phyloP scores from a whole-genome alignment of 2,797 vertebrate genomes.

The Pseudopleuronectes americanus region DNA sequence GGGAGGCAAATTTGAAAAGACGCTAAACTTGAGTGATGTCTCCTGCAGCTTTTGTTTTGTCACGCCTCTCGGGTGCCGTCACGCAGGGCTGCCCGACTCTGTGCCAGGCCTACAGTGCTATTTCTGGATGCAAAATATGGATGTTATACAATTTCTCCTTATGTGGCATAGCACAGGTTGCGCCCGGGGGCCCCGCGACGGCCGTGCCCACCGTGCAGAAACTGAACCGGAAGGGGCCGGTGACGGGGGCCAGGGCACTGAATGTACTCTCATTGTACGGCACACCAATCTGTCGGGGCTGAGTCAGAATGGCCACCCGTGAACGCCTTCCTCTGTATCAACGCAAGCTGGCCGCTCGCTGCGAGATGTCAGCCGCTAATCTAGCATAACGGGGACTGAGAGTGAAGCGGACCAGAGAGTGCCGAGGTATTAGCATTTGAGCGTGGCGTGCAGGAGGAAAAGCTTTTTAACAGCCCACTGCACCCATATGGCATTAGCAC shows the following conservation, averaged over 20 bases:
- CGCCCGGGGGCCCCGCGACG: slow-evolving; percentile 37
- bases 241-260: slow-evolving; percentile 48
- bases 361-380: slow-evolving; percentile 83
- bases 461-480: slow-evolving; percentile 84
- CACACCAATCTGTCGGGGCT: slow-evolving; percentile 80
- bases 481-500: slow-evolving; percentile 84
- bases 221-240: slow-evolving; percentile 34
- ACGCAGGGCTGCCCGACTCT: slow-evolving; percentile 45
- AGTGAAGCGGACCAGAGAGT: slow-evolving; percentile 81
- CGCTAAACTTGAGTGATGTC: slow-evolving; percentile 46
- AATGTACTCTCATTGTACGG: slow-evolving; percentile 57
- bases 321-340: slow-evolving; percentile 78
- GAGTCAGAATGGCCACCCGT: slow-evolving; percentile 78
- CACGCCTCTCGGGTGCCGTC: slow-evolving; percentile 57
- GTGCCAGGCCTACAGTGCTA: slow-evolving; percentile 54
- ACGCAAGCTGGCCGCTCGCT: slow-evolving; percentile 78
- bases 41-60: slow-evolving; percentile 68
- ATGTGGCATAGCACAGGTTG: slow-evolving; percentile 51
- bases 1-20: slow-evolving; percentile 38
- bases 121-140: slow-evolving; percentile 64
- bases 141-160: slow-evolving; percentile 55
- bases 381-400: slow-evolving; percentile 81
- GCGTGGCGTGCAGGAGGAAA: slow-evolving; percentile 82
- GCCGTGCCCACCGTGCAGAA: slow-evolving; percentile 41
- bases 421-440: slow-evolving; percentile 86